Evolutionary conservation across 2,113 vertebrate genomes (phyloP).

Genomic region (Dolichallabes microphthalmus): DNA sequence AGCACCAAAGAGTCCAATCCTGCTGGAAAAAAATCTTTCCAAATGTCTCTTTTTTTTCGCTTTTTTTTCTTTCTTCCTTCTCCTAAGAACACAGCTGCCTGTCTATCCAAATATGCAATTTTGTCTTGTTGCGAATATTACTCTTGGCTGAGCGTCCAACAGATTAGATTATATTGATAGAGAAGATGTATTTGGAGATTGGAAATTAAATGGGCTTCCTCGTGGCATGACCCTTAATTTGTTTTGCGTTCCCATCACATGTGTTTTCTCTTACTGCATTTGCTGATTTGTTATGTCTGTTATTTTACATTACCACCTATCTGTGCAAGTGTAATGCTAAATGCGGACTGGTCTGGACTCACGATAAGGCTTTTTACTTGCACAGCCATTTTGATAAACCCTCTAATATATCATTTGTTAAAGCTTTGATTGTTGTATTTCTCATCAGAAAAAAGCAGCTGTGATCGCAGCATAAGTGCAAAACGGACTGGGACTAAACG

Average conservation of each 20-base stretch:
- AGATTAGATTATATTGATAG: constrained; percentile 69
- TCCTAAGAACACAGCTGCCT: constrained; percentile 55
- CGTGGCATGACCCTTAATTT: constrained; percentile 62
- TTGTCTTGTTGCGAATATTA: constrained; percentile 49
- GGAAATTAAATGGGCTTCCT: constrained; percentile 61
- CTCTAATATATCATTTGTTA: constrained; percentile 12
- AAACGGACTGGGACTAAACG: background rate
- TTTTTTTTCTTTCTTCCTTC: constrained; percentile 54
- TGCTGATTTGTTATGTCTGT: constrained; percentile 50
- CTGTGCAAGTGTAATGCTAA: constrained; percentile 40
- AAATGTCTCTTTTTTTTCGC: constrained; percentile 42
- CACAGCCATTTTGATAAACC: constrained; percentile 9
- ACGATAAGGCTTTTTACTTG: constrained; percentile 16
- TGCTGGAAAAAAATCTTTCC: constrained; percentile 57
- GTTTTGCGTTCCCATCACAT: constrained; percentile 66
- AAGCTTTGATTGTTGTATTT: constrained; percentile 32
- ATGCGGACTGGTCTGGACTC: constrained; percentile 19
- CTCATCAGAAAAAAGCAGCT: constrained; percentile 29
- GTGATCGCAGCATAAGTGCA: background rate
- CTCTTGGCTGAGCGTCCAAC: constrained; percentile 54
- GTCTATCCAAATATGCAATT: constrained; percentile 58
- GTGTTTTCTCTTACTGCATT: constrained; percentile 64
- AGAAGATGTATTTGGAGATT: constrained; percentile 63
- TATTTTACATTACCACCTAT: constrained; percentile 52
- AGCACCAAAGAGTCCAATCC: constrained; percentile 62